Percentiles rank a stretch among this genome's conserved stretches.
Evolutionary conservation across 2,888 invertebrate genomes (phyloP).

Genomic region (Amphimallon solstitiale): DNA sequence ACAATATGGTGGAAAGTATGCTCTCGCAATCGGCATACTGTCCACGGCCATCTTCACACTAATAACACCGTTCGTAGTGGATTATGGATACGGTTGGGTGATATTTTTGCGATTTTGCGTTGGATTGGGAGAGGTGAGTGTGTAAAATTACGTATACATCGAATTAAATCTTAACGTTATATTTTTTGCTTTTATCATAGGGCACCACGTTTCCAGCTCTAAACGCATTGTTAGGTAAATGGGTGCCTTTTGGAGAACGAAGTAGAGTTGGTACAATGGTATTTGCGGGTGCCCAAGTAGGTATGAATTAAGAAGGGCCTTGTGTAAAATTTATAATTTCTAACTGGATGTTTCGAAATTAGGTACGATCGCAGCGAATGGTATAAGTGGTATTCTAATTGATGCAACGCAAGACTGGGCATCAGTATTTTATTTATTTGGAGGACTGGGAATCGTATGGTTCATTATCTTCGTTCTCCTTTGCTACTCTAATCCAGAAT

Average conservation of each 20-base stretch:
- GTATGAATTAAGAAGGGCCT: slow-evolving; percentile 50
- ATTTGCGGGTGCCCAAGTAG: slow-evolving; percentile 81
- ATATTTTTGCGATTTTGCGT: slow-evolving; percentile 77
- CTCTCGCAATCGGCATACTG: slow-evolving; percentile 82
- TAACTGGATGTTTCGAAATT: neutral
- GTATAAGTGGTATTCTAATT: slow-evolving; percentile 75
- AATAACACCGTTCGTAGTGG: slow-evolving; percentile 80
- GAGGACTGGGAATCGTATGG: slow-evolving; percentile 78
- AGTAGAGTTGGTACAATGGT: slow-evolving; percentile 82
- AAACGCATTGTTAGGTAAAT: slow-evolving; percentile 81
- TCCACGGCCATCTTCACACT: slow-evolving; percentile 85
- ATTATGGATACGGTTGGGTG: slow-evolving; percentile 72
- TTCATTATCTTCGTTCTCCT: slow-evolving; percentile 65
- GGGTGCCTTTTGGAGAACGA: slow-evolving; percentile 82
- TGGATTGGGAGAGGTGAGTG: slow-evolving; percentile 66
- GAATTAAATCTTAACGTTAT: neutral
- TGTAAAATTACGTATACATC: no score
- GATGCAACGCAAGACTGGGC: slow-evolving; percentile 75
- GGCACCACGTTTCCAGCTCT: slow-evolving; percentile 87
- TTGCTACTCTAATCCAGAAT: slow-evolving; percentile 69
- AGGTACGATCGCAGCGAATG: slow-evolving; percentile 71
- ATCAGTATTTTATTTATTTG: slow-evolving; percentile 84
- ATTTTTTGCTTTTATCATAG: slow-evolving; percentile 57
- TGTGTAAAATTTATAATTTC: neutral
- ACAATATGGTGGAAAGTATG: slow-evolving; percentile 86